These are phyloP conservation scores for Mus caroli DNA, from an alignment of 2,797 vertebrate genomes.

Conservation along the genomic window DNA sequence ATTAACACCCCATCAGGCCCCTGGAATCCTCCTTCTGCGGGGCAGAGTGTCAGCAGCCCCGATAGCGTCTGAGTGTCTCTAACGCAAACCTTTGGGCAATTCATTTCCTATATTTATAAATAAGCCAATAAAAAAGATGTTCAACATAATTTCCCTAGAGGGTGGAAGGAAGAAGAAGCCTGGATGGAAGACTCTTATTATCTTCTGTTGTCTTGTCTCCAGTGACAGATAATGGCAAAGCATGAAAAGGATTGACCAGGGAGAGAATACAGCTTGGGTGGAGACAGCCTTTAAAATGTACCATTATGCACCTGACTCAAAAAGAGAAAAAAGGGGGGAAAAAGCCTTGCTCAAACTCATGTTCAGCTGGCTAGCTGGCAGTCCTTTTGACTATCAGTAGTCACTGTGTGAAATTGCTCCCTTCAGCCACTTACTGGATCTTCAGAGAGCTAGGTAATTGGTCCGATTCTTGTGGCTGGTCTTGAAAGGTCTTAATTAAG, in stretches of 20 bases:
- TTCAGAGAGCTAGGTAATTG: constrained; percentile 76
- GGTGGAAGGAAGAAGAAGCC: constrained; percentile 10
- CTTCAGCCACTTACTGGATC: not conserved
- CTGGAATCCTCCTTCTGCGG: not conserved
- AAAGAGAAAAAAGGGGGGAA: not conserved
- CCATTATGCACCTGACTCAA: not conserved
- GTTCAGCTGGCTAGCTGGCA: not conserved
- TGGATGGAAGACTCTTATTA: constrained; percentile 66
- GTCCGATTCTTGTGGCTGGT: constrained; percentile 62
- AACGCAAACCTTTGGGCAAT: constrained; percentile 76
- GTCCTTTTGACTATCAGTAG: constrained; percentile 11
- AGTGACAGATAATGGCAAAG: constrained; percentile 54
- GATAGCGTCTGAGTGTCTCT: constrained; percentile 31
- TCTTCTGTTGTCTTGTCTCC: constrained; percentile 59
- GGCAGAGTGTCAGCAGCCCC: not conserved
- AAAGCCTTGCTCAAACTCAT: not conserved
- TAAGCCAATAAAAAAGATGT: constrained; percentile 83
- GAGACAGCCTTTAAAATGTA: constrained; percentile 32
- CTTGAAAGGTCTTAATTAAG: constrained; percentile 83
- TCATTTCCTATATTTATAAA: constrained; percentile 80
- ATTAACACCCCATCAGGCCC: not conserved
- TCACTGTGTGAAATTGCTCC: not conserved
- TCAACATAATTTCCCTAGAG: constrained; percentile 85
- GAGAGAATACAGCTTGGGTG: not conserved
- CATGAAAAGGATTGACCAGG: not conserved